Conservation (phyloP, 2,113 vertebrate genomes). For the Gymnobelideus leadbeateri region DNA sequence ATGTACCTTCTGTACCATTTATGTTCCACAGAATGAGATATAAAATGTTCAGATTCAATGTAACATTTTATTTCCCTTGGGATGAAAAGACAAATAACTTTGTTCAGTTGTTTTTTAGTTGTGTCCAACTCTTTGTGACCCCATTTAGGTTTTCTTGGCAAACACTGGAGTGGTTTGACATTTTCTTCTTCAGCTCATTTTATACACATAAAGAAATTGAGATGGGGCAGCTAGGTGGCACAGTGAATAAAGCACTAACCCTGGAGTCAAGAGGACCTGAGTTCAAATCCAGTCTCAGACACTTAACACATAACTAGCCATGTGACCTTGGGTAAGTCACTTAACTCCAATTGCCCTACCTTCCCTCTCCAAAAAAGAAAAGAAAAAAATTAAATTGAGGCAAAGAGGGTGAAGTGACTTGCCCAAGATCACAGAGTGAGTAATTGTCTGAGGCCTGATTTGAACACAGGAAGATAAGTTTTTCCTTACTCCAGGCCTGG, state of each 20-base stretch:
- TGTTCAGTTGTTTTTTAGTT: not conserved
- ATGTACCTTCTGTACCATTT: not conserved
- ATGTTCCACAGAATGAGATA: not conserved
- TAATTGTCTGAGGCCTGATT: not conserved
- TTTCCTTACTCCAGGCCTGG: not conserved
- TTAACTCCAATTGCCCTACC: no score
- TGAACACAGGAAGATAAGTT: not conserved
- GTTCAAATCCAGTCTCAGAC: no score
- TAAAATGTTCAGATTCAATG: not conserved
- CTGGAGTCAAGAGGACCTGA: no score
- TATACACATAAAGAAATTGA: not conserved
- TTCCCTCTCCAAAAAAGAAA: no score
- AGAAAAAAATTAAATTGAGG: not conserved
- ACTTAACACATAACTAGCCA: no score
- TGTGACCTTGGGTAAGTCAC: no score
- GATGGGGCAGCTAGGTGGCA: no score
- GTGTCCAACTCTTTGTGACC: not conserved
- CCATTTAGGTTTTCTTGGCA: not conserved
- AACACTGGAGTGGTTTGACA: not conserved
- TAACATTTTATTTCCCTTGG: not conserved
- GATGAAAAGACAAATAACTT: not conserved
- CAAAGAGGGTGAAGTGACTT: not conserved
- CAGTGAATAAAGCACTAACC: no score
- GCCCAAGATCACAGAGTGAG: not conserved
- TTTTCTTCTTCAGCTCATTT: not conserved